phyloP scores from a whole-genome alignment of 2,888 invertebrate species.

The Serripes groenlandicus region DNA sequence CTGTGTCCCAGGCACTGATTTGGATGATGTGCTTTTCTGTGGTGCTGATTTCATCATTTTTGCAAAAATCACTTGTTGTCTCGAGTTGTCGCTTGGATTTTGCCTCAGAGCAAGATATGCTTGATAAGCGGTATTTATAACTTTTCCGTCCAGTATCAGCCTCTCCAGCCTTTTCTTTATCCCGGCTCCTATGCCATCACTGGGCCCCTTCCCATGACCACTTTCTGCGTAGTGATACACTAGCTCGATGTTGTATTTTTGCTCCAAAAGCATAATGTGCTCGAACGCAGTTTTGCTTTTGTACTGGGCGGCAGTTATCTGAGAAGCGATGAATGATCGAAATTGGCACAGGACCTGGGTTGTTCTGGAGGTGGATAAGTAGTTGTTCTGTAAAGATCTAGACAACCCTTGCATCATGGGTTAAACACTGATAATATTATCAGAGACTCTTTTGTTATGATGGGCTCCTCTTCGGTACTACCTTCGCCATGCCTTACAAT shows the following conservation, averaged over 20 bases:
- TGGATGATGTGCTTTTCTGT: too few relatives aligned
- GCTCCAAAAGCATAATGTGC: slow-evolving; percentile 18
- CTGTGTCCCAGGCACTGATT: too few relatives aligned
- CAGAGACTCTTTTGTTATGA: background rate
- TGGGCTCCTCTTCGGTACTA: background rate
- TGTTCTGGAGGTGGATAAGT: slow-evolving; percentile 19
- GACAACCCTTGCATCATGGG: background rate
- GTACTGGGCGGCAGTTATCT: slow-evolving; percentile 37
- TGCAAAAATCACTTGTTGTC: too few relatives aligned
- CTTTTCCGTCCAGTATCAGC: slow-evolving; percentile 36
- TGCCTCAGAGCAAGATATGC: slow-evolving; percentile 28
- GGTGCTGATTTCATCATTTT: too few relatives aligned
- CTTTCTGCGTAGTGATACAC: slow-evolving; percentile 39
- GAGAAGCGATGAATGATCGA: slow-evolving; percentile 36
- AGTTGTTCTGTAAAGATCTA: slow-evolving; percentile 35
- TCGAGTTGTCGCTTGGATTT: too few relatives aligned
- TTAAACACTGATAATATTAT: background rate
- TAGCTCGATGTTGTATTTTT: slow-evolving; percentile 9
- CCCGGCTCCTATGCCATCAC: slow-evolving; percentile 42
- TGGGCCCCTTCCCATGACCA: slow-evolving; percentile 45
- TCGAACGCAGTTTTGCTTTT: slow-evolving; percentile 31
- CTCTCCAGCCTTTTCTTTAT: slow-evolving; percentile 32
- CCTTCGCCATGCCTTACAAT: background rate
- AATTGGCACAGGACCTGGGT: slow-evolving; percentile 14
- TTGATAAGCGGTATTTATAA: slow-evolving; percentile 47